A percentile compares a stretch with the other conserved stretches of the same genome.
Conservation (phyloP, 2,888 invertebrate genomes). For the Epinotia bilunana region DNA sequence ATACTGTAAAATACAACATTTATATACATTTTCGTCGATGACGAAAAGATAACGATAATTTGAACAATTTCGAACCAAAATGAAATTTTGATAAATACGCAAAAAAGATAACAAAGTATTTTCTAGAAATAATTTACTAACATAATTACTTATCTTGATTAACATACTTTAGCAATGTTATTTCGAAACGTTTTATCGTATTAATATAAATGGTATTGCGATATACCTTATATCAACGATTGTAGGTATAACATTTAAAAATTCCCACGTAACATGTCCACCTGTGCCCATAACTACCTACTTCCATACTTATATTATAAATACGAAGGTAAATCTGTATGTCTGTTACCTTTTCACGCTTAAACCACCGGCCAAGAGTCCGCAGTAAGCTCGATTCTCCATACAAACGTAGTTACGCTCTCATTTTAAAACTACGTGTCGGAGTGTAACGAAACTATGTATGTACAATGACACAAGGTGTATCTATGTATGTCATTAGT, state of each 20-base stretch:
- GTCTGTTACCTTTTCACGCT: too few species aligned
- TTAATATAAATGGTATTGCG: neutral
- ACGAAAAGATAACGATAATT: constrained; percentile 13
- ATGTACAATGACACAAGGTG: too few species aligned
- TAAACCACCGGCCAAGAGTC: too few species aligned
- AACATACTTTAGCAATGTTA: neutral
- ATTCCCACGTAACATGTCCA: too few species aligned
- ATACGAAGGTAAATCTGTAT: too few species aligned
- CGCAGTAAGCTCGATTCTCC: too few species aligned
- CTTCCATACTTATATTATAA: too few species aligned
- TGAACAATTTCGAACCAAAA: neutral
- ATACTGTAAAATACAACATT: neutral
- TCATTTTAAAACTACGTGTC: too few species aligned
- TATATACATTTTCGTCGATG: constrained; percentile 20
- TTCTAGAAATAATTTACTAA: constrained; percentile 14
- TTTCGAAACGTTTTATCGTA: neutral
- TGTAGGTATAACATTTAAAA: neutral
- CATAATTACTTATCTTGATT: constrained; percentile 17
- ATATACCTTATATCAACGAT: neutral
- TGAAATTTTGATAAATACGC: constrained; percentile 8
- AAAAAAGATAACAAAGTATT: neutral
- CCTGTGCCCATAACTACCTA: too few species aligned
- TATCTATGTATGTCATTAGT: too few species aligned
- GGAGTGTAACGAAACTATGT: too few species aligned
- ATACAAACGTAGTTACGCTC: too few species aligned